These are phyloP conservation scores for Halcyon leucocephala DNA, from an alignment of 2,797 vertebrate species.

Conservation along the genomic window DNA sequence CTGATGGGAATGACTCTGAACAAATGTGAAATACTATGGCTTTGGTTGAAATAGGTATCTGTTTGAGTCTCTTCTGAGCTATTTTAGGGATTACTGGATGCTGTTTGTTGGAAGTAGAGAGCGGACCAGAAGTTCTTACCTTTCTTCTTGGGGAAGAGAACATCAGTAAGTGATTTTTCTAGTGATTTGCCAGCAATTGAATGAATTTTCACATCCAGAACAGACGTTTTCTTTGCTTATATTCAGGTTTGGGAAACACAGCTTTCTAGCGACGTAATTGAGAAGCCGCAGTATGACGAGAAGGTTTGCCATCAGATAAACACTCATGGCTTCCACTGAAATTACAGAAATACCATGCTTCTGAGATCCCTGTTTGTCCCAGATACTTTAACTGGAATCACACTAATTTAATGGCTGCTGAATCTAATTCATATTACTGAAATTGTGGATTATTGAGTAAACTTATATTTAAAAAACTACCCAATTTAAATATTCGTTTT, in stretches of 20 bases:
- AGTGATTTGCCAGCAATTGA: background rate
- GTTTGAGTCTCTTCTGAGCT: background rate
- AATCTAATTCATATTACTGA: background rate
- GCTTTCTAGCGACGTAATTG: background rate
- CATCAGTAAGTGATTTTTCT: slow-evolving; percentile 22
- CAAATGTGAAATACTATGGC: background rate
- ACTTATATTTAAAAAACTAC: background rate
- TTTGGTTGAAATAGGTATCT: background rate
- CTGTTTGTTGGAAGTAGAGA: background rate
- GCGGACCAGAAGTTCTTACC: background rate
- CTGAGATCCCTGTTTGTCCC: background rate
- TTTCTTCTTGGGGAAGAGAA: slow-evolving; percentile 51
- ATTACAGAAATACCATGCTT: background rate
- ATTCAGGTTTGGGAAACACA: background rate
- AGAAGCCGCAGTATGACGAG: background rate
- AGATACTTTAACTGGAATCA: background rate
- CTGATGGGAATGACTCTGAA: background rate
- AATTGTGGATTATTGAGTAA: background rate
- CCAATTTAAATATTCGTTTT: background rate
- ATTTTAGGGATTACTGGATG: background rate
- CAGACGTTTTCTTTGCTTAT: background rate
- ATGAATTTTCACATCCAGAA: background rate
- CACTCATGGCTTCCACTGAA: background rate
- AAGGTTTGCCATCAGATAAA: background rate
- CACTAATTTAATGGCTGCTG: background rate